A percentile compares a stretch with the other conserved stretches of the same genome.
phyloP scores from a whole-genome alignment of 1,140 invertebrate species.

The Megathymus violae region DNA sequence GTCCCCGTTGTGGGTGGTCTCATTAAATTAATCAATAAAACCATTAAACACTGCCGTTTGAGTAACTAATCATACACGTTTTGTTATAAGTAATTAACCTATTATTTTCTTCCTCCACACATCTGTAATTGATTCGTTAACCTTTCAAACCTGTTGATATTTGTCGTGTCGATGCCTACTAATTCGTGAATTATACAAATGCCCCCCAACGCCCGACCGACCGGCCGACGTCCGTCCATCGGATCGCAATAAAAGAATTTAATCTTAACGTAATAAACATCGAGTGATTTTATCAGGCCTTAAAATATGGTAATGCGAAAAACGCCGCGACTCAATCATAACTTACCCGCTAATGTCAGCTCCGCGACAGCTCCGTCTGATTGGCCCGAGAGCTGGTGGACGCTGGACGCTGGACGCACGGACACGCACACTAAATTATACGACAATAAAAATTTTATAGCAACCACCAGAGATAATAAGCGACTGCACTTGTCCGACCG shows the following conservation, averaged over 20 bases:
- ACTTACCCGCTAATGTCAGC: slow-evolving; percentile 62
- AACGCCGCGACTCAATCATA: slow-evolving; percentile 63
- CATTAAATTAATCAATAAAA: not conserved
- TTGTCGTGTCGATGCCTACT: slow-evolving; percentile 17
- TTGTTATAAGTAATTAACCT: slow-evolving; percentile 3
- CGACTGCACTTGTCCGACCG: not conserved
- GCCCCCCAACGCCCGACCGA: slow-evolving; percentile 8
- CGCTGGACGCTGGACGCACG: slow-evolving; percentile 29
- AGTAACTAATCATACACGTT: slow-evolving; percentile 3
- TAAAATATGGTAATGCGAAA: slow-evolving; percentile 65
- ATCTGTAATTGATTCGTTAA: slow-evolving; percentile 33
- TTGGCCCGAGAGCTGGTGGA: slow-evolving; percentile 48
- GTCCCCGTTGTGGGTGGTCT: not conserved
- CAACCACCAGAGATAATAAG: slow-evolving; percentile 35
- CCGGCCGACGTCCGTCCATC: slow-evolving; percentile 25
- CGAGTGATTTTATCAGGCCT: slow-evolving; percentile 59
- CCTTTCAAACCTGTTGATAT: slow-evolving; percentile 23
- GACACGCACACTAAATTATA: slow-evolving; percentile 55
- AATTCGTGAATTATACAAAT: slow-evolving; percentile 34
- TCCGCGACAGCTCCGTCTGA: slow-evolving; percentile 51
- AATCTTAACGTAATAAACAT: slow-evolving; percentile 53
- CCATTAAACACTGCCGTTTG: slow-evolving; percentile 7
- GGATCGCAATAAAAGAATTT: slow-evolving; percentile 55
- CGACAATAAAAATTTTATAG: slow-evolving; percentile 64
- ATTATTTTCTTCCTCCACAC: not conserved